These are phyloP conservation scores for Perithous albicinctus DNA, from an alignment of 2,888 invertebrate genomes.

Conservation along the genomic window DNA sequence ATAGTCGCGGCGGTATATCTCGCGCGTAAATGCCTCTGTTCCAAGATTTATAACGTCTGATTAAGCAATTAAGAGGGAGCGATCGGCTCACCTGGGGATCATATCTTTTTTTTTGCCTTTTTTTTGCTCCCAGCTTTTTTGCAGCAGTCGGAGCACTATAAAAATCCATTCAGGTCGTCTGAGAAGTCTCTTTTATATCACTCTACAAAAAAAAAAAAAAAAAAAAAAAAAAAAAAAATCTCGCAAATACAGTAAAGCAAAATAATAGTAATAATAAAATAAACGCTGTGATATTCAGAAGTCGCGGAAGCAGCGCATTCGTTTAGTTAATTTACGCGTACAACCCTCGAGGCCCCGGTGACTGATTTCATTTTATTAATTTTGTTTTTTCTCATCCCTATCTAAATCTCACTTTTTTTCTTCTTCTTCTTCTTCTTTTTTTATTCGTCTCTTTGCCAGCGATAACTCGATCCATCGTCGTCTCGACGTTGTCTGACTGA, in stretches of 20 bases:
- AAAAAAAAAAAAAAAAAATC: background rate
- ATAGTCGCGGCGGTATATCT: constrained; percentile 40
- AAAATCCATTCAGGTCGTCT: background rate
- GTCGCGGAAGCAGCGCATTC: constrained; percentile 67
- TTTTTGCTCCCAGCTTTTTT: background rate
- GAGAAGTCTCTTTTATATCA: background rate
- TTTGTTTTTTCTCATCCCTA: constrained; percentile 67
- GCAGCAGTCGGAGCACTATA: constrained; percentile 38
- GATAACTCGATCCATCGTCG: constrained; percentile 80
- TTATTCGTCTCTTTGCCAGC: constrained; percentile 47
- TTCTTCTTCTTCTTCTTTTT: constrained; percentile 60
- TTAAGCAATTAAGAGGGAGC: constrained; percentile 81
- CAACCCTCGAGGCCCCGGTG: constrained; percentile 75
- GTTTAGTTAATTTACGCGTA: constrained; percentile 81
- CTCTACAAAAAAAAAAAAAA: background rate
- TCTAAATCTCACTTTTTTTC: too few relatives aligned
- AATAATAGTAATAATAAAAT: background rate
- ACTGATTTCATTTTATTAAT: constrained; percentile 84
- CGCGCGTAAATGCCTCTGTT: constrained; percentile 78
- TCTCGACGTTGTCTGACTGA: constrained; percentile 72
- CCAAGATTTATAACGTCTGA: constrained; percentile 83
- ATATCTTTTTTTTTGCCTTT: too few relatives aligned
- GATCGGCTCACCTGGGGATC: constrained; percentile 19
- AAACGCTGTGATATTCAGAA: constrained; percentile 39
- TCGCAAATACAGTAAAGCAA: background rate